A percentile compares a stretch with the other conserved stretches of the same genome.
Evolutionary conservation across 1,140 invertebrate species (phyloP).

Genomic region (Penaeus vannamei): DNA sequence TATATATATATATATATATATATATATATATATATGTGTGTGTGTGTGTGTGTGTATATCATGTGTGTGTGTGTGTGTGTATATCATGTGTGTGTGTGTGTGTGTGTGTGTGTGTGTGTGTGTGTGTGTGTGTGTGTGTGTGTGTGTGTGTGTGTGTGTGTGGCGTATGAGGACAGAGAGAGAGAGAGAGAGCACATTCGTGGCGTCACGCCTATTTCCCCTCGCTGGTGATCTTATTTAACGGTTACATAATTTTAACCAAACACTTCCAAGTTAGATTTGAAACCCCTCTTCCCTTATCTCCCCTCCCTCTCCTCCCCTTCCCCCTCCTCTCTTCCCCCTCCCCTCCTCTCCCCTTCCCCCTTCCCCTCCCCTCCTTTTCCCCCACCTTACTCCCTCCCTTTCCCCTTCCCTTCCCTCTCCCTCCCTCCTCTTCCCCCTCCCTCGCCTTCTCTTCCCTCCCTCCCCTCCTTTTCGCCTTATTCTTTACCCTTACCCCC

Average conservation of each 20-base stretch:
- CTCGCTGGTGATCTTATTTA: not conserved
- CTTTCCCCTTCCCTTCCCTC: not conserved
- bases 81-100: no score
- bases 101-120: slow-evolving; percentile 10
- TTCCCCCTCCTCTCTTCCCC: no score
- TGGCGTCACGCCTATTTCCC: not conserved
- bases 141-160: not conserved
- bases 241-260: not conserved
- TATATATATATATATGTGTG: slow-evolving; percentile 16
- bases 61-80: no score
- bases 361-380: no score
- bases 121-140: slow-evolving; percentile 8
- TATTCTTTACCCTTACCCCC: not conserved
- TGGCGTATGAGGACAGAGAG: not conserved
- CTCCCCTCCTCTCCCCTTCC: no score
- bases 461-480: not conserved
- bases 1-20: slow-evolving; percentile 16
- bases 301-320: not conserved
- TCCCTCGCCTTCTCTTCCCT: not conserved
- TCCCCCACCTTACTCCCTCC: not conserved
- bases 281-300: not conserved
- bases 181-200: not conserved
- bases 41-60: slow-evolving; percentile 13
- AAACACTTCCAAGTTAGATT: not conserved
- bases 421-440: not conserved